These are phyloP conservation scores for Pygocentrus nattereri DNA, from an alignment of 2,797 vertebrate genomes.

Conservation along the genomic window DNA sequence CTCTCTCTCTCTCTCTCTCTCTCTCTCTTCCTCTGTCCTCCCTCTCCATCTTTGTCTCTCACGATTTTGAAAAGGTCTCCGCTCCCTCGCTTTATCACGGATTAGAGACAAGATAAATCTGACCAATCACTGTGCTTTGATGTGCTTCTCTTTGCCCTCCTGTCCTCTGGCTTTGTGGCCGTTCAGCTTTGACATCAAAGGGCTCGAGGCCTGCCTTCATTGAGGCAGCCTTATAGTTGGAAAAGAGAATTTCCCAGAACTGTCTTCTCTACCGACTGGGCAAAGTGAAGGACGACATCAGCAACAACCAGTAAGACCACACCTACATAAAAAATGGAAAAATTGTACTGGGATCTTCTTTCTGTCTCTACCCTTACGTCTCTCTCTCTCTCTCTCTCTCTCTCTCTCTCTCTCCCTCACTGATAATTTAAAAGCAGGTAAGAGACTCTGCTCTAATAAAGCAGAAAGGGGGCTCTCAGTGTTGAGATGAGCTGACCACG, in stretches of 20 bases:
- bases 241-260: neutral
- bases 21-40: neutral
- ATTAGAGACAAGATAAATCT: constrained; percentile 37
- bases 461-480: constrained; percentile 40
- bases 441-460: constrained; percentile 49
- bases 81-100: constrained; percentile 4
- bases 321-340: neutral
- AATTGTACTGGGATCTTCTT: no score
- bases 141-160: constrained; percentile 25
- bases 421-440: constrained; percentile 26
- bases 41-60: constrained; percentile 11
- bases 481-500: constrained; percentile 44
- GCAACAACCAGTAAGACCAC: neutral
- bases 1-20: neutral
- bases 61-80: constrained; percentile 15
- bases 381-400: neutral
- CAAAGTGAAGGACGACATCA: neutral
- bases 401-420: constrained; percentile 8
- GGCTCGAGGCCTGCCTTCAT: constrained; percentile 18
- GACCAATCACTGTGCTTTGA: constrained; percentile 47
- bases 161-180: constrained; percentile 19
- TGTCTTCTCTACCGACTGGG: neutral
- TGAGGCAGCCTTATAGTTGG: neutral
- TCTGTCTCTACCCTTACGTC: neutral
- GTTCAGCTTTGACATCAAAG: constrained; percentile 47